Percentiles rank a stretch among this genome's conserved stretches.
Conservation (phyloP, 92 coral and sea anemone species). For the Pocillopora meandrina region DNA sequence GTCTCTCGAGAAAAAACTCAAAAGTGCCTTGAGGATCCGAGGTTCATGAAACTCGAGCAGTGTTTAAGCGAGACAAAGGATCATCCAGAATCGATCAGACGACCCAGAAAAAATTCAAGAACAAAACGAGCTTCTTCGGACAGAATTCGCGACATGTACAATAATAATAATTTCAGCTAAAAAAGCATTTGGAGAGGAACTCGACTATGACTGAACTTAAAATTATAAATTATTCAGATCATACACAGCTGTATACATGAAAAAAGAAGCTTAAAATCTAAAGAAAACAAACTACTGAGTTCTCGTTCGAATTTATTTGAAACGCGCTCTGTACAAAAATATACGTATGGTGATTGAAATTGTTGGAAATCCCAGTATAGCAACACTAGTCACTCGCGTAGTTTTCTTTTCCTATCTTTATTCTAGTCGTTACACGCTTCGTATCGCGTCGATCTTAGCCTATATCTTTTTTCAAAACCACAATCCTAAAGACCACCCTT, state of each 20-base stretch:
- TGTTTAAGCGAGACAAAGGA: slow-evolving; percentile 52
- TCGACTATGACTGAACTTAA: background rate
- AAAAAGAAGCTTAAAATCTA: no score
- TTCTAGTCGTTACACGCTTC: no score
- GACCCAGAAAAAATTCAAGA: background rate
- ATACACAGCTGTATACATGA: background rate
- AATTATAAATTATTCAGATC: slow-evolving; percentile 14
- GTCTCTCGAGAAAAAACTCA: slow-evolving; percentile 73
- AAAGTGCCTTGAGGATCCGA: slow-evolving; percentile 75
- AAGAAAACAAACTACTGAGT: no score
- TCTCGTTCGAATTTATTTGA: no score
- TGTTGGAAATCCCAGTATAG: no score
- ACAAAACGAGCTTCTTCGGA: background rate
- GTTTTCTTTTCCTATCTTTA: no score
- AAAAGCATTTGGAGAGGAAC: background rate
- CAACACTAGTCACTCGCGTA: no score
- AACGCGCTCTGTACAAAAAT: no score
- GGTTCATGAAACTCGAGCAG: slow-evolving; percentile 74
- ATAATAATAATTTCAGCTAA: background rate
- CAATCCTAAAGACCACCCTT: no score
- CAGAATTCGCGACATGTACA: slow-evolving; percentile 19
- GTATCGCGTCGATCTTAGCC: no score
- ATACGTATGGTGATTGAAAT: no score
- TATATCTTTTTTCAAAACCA: no score
- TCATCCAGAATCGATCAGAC: background rate